phyloP scores from a whole-genome alignment of 1,140 invertebrate species.

The Pseudomyrmex flavicornis region DNA sequence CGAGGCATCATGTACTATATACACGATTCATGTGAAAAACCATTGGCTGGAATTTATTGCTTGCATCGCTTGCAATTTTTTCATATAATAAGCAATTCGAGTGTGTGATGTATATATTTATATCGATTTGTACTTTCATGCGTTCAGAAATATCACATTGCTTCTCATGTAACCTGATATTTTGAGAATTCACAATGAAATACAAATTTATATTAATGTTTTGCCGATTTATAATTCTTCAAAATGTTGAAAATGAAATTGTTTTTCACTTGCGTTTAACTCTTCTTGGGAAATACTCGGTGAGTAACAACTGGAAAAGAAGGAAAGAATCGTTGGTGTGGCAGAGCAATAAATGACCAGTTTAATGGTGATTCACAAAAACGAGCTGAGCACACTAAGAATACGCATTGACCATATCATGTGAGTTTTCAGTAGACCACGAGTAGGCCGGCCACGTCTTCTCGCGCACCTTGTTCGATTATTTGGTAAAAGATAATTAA shows the following conservation, averaged over 20 bases:
- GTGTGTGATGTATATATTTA: background rate
- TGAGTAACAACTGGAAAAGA: slow-evolving; percentile 7
- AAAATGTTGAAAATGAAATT: slow-evolving; percentile 4
- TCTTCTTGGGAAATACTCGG: background rate
- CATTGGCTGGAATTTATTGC: slow-evolving; percentile 82
- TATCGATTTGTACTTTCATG: background rate
- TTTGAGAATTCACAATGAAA: background rate
- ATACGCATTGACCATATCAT: slow-evolving; percentile 83
- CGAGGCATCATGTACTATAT: slow-evolving; percentile 70
- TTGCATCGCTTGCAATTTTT: slow-evolving; percentile 66
- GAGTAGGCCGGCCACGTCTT: slow-evolving; percentile 83
- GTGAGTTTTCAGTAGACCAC: slow-evolving; percentile 85
- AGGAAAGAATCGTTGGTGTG: slow-evolving; percentile 41
- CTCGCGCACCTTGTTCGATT: slow-evolving; percentile 77
- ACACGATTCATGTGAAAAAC: slow-evolving; percentile 79
- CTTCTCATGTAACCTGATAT: background rate
- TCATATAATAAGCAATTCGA: slow-evolving; percentile 25
- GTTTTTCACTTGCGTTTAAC: background rate
- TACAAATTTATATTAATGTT: background rate
- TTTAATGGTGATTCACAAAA: slow-evolving; percentile 74
- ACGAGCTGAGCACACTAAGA: slow-evolving; percentile 68
- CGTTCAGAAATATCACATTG: slow-evolving; percentile 8
- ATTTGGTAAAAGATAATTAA: slow-evolving; percentile 84
- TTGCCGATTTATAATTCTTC: background rate
- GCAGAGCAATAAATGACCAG: slow-evolving; percentile 77